Evolutionary conservation across 2,797 vertebrate genomes (phyloP), one percentile per base, ranked within the genome.

Genomic region (Rhodeus uyekii): DNA sequence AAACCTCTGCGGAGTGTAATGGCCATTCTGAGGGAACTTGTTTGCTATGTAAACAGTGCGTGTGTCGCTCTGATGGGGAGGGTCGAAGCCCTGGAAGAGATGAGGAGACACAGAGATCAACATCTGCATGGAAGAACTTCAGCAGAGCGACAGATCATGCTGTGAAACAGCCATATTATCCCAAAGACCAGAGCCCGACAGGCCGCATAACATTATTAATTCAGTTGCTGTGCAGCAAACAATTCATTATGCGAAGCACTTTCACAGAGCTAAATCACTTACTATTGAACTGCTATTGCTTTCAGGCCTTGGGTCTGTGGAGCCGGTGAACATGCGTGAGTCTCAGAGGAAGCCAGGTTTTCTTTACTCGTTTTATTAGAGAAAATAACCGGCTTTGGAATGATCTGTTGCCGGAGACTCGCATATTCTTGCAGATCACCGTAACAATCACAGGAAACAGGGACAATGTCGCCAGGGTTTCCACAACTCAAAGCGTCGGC

Each of bases 1-100:
- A 92, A 98, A 99, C 90, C 97, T 97, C 89, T 98, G 98, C 80
- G 97, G 98, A 90, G 96, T 86, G 71, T 99, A 99, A 94, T 98
- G 97, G 87, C 96, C 96, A 91, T 96, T 93, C 89, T 96, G 95
- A 76, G 98, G 98, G 88, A 98, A 99, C 80, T 96, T 95, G 91
- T 99, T 99, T 83, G 97, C 97, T 87, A 99, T 95, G 81, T 99
- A 99, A 92, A 99, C 92, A 27, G 98, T 99, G 93, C 98, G 96
- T 80, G 97, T 98, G 85, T 99, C 97, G 83, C 97, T 98, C 91
- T 98, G 97, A 94, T 99, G 97, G 0, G 97, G 97, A 76, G 97
- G 97, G 95, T 99, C 98, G 91, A 98, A 96, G 92, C 98, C 98
- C 98, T 99, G 87, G 65, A 88, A 91, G 36, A 75, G 1, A 83